Conservation (phyloP, 1,140 invertebrate species). For the Leptinotarsa lineolata region DNA sequence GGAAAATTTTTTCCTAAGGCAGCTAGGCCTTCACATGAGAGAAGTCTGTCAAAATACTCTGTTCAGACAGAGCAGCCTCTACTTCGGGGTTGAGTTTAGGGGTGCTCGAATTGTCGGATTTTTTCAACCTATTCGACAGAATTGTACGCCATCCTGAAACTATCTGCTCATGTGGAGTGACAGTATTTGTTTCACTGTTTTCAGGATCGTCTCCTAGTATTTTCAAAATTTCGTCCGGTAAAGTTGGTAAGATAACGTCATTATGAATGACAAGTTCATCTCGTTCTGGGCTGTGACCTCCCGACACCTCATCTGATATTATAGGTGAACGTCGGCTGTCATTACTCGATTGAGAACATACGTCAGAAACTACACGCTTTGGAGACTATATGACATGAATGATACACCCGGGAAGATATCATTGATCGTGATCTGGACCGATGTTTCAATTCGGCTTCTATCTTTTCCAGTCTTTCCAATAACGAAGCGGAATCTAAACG, state of each 20-base stretch:
- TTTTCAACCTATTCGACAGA: background rate
- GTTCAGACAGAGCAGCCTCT: background rate
- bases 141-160: background rate
- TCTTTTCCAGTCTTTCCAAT: too few species aligned
- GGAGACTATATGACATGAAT: too few species aligned
- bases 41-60: background rate
- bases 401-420: too few species aligned
- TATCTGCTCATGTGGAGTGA: background rate
- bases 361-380: too few species aligned
- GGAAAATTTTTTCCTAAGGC: constrained; percentile 4
- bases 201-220: constrained; percentile 9
- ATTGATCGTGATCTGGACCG: too few species aligned
- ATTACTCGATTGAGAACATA: too few species aligned
- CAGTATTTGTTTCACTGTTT: background rate
- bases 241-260: background rate
- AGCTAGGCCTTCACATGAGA: constrained; percentile 8
- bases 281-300: background rate
- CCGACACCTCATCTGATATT: too few species aligned
- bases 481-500: too few species aligned
- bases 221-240: constrained; percentile 19
- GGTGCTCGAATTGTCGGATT: background rate
- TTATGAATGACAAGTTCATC: constrained; percentile 9
- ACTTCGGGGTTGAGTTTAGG: constrained; percentile 7
- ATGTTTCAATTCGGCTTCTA: too few species aligned
- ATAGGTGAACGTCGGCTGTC: too few species aligned